Evolutionary conservation across 2,888 invertebrate species (phyloP).

Genomic region (Cenopis cana): DNA sequence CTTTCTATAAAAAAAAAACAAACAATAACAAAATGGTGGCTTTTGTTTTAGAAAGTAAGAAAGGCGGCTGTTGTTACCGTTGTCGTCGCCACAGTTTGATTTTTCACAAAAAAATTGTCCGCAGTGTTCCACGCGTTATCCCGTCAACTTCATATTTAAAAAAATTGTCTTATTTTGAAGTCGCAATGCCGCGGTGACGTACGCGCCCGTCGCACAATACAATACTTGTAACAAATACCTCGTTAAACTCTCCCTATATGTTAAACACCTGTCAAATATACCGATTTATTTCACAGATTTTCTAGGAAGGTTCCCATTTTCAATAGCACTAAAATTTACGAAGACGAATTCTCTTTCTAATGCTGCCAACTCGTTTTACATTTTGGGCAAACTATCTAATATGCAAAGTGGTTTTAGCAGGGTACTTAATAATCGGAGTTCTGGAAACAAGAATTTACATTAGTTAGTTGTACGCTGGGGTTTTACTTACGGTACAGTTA

Average conservation of each 20-base stretch:
- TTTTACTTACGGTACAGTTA: too few species aligned
- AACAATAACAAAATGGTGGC: conserved; percentile 18
- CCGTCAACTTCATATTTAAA: not conserved
- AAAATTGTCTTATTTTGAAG: not conserved
- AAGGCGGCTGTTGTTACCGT: conserved; percentile 2
- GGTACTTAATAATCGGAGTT: not conserved
- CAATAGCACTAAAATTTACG: not conserved
- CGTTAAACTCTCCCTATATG: not conserved
- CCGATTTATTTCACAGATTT: not conserved
- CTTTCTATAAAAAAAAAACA: conserved; percentile 28
- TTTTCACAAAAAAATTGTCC: conserved; percentile 16
- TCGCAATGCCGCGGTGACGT: not conserved
- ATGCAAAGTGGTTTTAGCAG: too few species aligned
- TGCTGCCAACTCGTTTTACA: conserved; percentile 1
- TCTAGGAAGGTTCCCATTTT: not conserved
- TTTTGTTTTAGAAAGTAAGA: conserved; percentile 34
- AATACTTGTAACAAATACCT: too few species aligned
- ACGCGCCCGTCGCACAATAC: too few species aligned
- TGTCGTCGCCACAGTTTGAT: not conserved
- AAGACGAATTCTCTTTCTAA: not conserved
- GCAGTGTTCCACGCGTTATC: not conserved
- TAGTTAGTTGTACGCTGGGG: too few species aligned
- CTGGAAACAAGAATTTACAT: not conserved
- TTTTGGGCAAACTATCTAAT: not conserved
- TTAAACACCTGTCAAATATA: not conserved